Evolutionary conservation across 1,140 invertebrate genomes (phyloP), one percentile per base, ranked within the genome.

Genomic region (Tetramorium parvispinum): DNA sequence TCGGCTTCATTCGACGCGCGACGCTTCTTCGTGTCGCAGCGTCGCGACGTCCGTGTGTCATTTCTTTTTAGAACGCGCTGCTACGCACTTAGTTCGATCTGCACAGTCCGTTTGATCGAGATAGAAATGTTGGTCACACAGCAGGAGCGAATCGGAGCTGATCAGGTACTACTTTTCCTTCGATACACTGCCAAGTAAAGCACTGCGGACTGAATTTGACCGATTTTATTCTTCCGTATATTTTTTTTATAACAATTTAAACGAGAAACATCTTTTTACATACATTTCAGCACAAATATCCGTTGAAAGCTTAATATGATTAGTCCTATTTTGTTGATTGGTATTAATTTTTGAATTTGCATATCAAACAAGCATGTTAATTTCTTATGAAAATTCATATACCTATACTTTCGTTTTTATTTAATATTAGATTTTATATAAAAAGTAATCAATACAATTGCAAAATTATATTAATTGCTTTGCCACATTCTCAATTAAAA

Each of bases 1-100:
- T 87, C 87, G 81, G 24, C 68, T 79, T 92, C 92, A 93, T 92
- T 93, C 91, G 88, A 77, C 82, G 51, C 88, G 83, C 55, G 87
- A 88, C 92, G 88, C 87, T 91, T 90, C 73, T 79, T 85, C 82
- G 88, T 88, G 81, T 90, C 89, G 87, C 81, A 90, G 70, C 86
- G 78, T 86, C 85, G 70, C 37, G 51, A 83, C 53, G 51, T 37
- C 40, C 0, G 27, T 21, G 81, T 51, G 27, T 32, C 4, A 65
- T 13, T 46, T 40, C 49, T 40, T 37, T 55, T 49, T 46, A n/a
- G 10, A 37, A 66, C 63, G 24, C 57, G 40, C 8, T 37, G 37
- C 21, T 4, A n/a, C 24, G 68, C 66, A 49, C n/a, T 8, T 73
- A 16, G 2, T 7, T 53, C 16, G 24, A 83, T 5, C 27, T n/a